A percentile compares a stretch with the other conserved stretches of the same genome.
Evolutionary conservation across 2,797 vertebrate genomes (phyloP).

Genomic region (Falco cherrug): DNA sequence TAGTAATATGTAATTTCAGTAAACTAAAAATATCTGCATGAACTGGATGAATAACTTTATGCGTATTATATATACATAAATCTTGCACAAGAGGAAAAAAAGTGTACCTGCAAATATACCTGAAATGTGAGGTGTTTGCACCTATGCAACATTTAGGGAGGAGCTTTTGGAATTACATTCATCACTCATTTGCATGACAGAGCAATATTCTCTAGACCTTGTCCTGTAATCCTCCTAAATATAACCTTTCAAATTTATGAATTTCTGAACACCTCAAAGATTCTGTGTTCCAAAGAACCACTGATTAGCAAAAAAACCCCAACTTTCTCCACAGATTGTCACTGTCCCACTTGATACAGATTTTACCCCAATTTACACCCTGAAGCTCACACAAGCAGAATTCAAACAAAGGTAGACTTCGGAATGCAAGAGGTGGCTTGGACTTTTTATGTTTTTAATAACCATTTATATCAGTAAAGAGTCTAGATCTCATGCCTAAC

Average conservation of each 20-base stretch:
- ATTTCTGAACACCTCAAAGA: background rate
- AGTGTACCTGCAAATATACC: background rate
- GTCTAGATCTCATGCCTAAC: background rate
- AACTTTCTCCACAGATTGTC: background rate
- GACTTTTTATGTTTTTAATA: background rate
- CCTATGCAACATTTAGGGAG: background rate
- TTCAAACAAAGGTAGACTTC: background rate
- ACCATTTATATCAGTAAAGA: background rate
- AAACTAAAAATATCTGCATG: background rate
- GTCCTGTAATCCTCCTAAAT: background rate
- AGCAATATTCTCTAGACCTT: background rate
- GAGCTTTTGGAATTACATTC: background rate
- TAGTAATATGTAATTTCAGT: background rate
- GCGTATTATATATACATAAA: background rate
- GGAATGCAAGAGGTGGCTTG: background rate
- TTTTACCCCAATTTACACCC: background rate
- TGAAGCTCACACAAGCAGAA: background rate
- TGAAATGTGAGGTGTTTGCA: background rate
- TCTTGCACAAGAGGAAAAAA: background rate
- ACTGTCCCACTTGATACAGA: background rate
- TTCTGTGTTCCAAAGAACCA: background rate
- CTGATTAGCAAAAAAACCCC: background rate
- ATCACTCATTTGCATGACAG: background rate
- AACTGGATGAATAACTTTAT: background rate
- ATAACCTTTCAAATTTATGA: background rate